A percentile compares a stretch with the other conserved stretches of the same genome.
These are phyloP conservation scores for Phyllostomus hastatus DNA, from an alignment of 2,113 vertebrate genomes.

Conservation along the genomic window DNA sequence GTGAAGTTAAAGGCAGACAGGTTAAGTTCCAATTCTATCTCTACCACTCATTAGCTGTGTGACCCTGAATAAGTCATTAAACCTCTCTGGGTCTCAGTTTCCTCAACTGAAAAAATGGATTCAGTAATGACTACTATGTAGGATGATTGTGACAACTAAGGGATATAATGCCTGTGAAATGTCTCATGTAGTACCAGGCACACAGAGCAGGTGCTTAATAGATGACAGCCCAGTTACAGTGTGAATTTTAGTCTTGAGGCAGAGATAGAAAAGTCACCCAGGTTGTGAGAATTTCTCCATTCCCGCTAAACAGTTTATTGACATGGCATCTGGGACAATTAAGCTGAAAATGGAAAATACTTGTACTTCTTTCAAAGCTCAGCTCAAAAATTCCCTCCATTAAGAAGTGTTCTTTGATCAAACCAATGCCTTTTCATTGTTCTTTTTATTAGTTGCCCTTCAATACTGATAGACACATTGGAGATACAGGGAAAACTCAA, in stretches of 20 bases:
- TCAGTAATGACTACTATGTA: neutral
- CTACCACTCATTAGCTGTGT: neutral
- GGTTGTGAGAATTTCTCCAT: neutral
- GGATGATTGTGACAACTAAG: neutral
- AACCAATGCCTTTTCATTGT: neutral
- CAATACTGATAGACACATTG: neutral
- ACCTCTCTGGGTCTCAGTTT: neutral
- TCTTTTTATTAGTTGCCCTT: neutral
- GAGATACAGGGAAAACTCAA: neutral
- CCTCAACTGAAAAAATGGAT: neutral
- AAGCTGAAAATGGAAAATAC: neutral
- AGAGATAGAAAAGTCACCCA: neutral
- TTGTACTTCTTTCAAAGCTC: neutral
- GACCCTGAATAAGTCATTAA: neutral
- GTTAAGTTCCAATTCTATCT: neutral
- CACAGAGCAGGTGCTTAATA: neutral
- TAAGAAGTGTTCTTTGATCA: neutral
- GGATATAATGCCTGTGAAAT: neutral
- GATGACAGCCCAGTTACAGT: neutral
- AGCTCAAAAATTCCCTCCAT: neutral
- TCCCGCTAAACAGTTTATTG: neutral
- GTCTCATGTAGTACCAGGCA: neutral
- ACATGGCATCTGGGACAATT: neutral
- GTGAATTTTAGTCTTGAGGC: neutral
- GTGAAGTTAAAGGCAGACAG: neutral